Percentiles rank a stretch among this genome's conserved stretches.
These are phyloP conservation scores for Thinocorus orbignyianus DNA, from an alignment of 2,113 vertebrate species.

Conservation along the genomic window DNA sequence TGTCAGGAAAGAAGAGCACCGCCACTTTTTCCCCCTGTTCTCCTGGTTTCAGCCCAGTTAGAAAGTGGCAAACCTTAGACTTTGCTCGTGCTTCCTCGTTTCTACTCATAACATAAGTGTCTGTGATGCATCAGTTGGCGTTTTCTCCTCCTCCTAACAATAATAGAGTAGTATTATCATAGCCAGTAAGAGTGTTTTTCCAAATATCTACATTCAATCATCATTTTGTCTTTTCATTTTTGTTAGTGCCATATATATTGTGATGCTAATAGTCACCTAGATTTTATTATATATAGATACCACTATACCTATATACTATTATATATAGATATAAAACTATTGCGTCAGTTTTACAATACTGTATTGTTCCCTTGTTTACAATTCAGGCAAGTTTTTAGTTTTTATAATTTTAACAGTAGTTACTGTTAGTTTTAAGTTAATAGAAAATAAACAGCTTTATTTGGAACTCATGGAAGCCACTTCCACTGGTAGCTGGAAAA, in stretches of 20 bases:
- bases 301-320: background rate
- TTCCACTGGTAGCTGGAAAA: background rate
- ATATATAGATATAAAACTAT: background rate
- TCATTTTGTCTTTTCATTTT: background rate
- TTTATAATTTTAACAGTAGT: background rate
- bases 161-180: background rate
- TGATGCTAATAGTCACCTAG: background rate
- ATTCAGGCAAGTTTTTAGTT: background rate
- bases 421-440: background rate
- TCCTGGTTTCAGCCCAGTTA: background rate
- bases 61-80: background rate
- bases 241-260: background rate
- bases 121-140: background rate
- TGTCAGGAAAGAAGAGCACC: background rate
- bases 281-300: background rate
- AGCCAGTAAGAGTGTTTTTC: background rate
- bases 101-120: background rate
- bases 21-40: background rate
- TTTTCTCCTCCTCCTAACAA: background rate
- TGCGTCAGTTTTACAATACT: background rate
- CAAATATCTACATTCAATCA: background rate
- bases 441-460: background rate
- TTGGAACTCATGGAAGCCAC: background rate
- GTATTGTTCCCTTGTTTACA: background rate
- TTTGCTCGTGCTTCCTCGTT: background rate